Percentiles rank a stretch among this genome's conserved stretches.
phyloP scores from a whole-genome alignment of 1,140 invertebrate genomes.

The Lepidurus apus region DNA sequence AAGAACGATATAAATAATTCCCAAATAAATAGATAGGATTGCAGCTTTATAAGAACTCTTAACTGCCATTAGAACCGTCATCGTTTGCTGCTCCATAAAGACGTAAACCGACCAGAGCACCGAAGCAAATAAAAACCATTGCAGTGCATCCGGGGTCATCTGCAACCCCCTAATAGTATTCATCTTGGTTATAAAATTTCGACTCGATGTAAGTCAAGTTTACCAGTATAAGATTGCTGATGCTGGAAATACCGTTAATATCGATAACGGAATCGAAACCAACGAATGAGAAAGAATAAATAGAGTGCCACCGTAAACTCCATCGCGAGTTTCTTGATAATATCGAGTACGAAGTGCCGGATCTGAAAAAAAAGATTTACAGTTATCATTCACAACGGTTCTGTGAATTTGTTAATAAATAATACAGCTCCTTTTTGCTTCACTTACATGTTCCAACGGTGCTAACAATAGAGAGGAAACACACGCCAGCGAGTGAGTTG shows the following conservation, averaged over 20 bases:
- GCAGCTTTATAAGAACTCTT: slow-evolving; percentile 68
- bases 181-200: no score
- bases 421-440: slow-evolving; percentile 47
- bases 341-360: slow-evolving; percentile 77
- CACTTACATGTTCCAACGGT: slow-evolving; percentile 62
- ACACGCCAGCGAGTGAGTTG: slow-evolving; percentile 68
- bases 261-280: slow-evolving; percentile 71
- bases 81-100: slow-evolving; percentile 74
- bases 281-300: slow-evolving; percentile 73
- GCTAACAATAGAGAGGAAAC: slow-evolving; percentile 70
- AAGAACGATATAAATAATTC: slow-evolving; percentile 64
- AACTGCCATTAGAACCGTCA: slow-evolving; percentile 72
- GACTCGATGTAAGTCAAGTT: slow-evolving; percentile 42
- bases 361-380: slow-evolving; percentile 50
- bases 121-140: slow-evolving; percentile 40
- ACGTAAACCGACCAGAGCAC: slow-evolving; percentile 55
- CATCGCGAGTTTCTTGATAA: slow-evolving; percentile 81
- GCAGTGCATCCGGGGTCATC: slow-evolving; percentile 26
- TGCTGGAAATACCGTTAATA: slow-evolving; percentile 59
- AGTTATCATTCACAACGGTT: background rate
- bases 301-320: slow-evolving; percentile 75
- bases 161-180: slow-evolving; percentile 14
- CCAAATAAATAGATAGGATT: slow-evolving; percentile 67
- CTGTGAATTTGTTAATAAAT: background rate
- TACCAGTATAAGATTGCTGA: slow-evolving; percentile 68